phyloP scores from a whole-genome alignment of 2,888 invertebrate genomes.

The Chorisops tibialis region DNA sequence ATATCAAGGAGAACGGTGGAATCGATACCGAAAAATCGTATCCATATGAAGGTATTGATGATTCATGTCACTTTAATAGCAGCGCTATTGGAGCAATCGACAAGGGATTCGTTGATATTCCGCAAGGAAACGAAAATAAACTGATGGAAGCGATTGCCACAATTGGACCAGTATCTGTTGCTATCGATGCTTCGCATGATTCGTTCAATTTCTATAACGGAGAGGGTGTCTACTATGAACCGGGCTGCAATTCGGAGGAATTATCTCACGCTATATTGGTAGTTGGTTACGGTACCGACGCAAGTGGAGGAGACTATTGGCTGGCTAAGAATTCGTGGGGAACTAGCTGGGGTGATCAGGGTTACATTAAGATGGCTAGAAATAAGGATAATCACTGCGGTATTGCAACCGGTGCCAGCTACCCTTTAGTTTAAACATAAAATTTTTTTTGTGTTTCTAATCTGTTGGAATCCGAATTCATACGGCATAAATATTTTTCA shows the following conservation, averaged over 20 bases:
- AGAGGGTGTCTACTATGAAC: constrained; percentile 78
- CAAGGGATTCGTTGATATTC: constrained; percentile 74
- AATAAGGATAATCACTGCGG: constrained; percentile 77
- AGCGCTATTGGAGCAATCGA: constrained; percentile 72
- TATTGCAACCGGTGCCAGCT: constrained; percentile 72
- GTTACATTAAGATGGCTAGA: constrained; percentile 79
- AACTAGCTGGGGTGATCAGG: constrained; percentile 67
- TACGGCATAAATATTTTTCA: too few species aligned
- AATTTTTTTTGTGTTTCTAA: too few species aligned
- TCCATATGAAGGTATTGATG: constrained; percentile 78
- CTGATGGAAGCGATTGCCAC: constrained; percentile 77
- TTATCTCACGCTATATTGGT: constrained; percentile 73
- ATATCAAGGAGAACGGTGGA: constrained; percentile 78
- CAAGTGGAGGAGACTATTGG: constrained; percentile 60
- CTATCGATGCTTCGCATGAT: constrained; percentile 82
- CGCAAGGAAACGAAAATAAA: constrained; percentile 65
- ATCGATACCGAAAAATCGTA: constrained; percentile 86
- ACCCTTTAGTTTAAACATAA: constrained; percentile 78
- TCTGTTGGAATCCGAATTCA: too few species aligned
- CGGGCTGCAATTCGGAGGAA: constrained; percentile 65
- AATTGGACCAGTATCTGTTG: constrained; percentile 80
- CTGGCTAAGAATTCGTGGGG: constrained; percentile 64
- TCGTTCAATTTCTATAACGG: constrained; percentile 84
- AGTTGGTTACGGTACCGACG: constrained; percentile 51
- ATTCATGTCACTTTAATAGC: constrained; percentile 65